Conservation (phyloP, 2,888 invertebrate species). For the Ormyrus labotus region DNA sequence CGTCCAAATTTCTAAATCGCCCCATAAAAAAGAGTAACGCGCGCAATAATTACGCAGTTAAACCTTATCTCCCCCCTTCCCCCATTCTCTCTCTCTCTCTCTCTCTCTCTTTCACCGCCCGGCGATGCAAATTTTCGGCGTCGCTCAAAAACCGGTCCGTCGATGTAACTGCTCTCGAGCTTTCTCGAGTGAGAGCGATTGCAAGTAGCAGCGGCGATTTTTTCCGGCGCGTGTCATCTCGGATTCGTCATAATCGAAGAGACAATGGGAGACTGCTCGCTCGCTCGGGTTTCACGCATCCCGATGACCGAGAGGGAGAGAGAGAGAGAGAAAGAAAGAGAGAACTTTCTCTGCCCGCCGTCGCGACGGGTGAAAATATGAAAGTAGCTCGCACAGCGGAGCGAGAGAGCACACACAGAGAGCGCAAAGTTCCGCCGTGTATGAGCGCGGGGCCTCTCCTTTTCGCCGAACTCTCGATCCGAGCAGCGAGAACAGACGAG, state of each 20-base stretch:
- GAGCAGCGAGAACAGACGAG: background rate
- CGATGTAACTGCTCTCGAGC: too few relatives aligned
- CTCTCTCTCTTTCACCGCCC: too few relatives aligned
- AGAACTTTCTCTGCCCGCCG: conserved; percentile 72
- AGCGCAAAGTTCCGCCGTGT: background rate
- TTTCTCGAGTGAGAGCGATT: too few relatives aligned
- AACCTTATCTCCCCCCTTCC: too few relatives aligned
- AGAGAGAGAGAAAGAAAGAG: conserved; percentile 41
- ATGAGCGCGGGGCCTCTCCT: conserved; percentile 15
- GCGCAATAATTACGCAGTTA: too few relatives aligned
- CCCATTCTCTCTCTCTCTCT: too few relatives aligned
- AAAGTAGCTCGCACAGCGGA: conserved; percentile 70
- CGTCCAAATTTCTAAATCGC: too few relatives aligned
- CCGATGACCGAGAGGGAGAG: conserved; percentile 52
- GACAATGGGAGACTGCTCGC: conserved; percentile 26
- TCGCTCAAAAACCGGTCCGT: too few relatives aligned
- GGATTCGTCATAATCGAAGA: too few relatives aligned
- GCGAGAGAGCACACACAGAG: background rate
- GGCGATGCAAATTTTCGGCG: too few relatives aligned
- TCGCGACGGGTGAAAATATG: conserved; percentile 74
- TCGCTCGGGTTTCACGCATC: conserved; percentile 70
- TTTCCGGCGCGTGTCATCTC: background rate
- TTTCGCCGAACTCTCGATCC: conserved; percentile 31
- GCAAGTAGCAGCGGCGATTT: conserved; percentile 59
- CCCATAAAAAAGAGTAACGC: too few relatives aligned